These are phyloP conservation scores for Chromis chromis DNA, from an alignment of 2,797 vertebrate species.

Conservation along the genomic window DNA sequence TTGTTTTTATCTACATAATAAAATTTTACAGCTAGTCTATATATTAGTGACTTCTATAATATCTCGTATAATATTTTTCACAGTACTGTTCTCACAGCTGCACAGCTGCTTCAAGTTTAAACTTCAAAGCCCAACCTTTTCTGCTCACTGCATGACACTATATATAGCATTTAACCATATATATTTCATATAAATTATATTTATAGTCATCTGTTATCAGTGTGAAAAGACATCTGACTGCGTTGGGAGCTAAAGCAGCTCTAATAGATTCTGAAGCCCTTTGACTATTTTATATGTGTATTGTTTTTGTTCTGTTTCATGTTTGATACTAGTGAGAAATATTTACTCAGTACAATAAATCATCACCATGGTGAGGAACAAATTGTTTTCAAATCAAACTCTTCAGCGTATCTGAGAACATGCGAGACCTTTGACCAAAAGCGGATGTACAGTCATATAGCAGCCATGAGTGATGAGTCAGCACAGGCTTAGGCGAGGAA, in stretches of 20 bases:
- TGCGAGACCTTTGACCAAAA: conserved; percentile 53
- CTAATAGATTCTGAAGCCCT: not conserved
- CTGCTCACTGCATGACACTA: not conserved
- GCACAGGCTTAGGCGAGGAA: conserved; percentile 54
- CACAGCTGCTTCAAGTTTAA: too few species aligned
- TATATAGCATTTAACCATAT: too few species aligned
- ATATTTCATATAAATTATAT: too few species aligned
- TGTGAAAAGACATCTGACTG: not conserved
- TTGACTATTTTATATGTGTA: not conserved
- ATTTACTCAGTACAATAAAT: not conserved
- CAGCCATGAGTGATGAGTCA: conserved; percentile 65
- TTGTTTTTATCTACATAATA: too few species aligned
- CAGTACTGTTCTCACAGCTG: too few species aligned
- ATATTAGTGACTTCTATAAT: too few species aligned
- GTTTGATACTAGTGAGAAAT: too few species aligned
- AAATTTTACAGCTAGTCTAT: too few species aligned
- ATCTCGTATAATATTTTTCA: too few species aligned
- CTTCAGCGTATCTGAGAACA: conserved; percentile 9
- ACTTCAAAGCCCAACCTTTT: not conserved
- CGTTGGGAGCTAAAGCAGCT: not conserved
- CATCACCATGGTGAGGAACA: not conserved
- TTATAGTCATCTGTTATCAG: not conserved
- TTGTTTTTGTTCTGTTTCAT: not conserved
- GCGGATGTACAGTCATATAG: conserved; percentile 58
- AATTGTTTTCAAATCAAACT: conserved; percentile 4